Base-by-base conservation (phyloP, 2,797 vertebrate species). In the Danio kyathit region DNA sequence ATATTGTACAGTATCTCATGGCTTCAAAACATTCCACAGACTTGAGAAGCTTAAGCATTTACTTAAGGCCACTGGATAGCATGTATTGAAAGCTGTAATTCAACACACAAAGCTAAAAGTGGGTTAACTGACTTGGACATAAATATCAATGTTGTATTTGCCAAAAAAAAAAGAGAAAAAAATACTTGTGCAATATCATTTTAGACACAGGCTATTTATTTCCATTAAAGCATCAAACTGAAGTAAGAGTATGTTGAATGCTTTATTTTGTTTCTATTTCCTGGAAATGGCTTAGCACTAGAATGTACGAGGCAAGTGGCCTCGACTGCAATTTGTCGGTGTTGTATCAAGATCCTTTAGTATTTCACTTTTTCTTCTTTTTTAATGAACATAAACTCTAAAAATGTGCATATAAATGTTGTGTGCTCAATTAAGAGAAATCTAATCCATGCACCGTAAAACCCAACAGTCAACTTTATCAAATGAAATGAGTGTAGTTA, bases 221-320 rank as follows among this genome's bases (percentile, higher is more conserved):
- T 44, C 17, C 41, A 66, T 66, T 57, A 66, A 76, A 76, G 40
- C 74, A 76, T 54, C 9, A 29, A 46, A 17, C 43, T 56, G 6
- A 57, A 19, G 43, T 6, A 7, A 29, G 41, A 46, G 5, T 56
- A 43, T 43, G 48, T 21, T 41, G n/a, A 40, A 43, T 57, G 38
- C 12, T 19, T 72, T 17, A 29, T 48, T 46, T 60, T 65, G 29
- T 76, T 16, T 76, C 43, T 80, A 82, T 70, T 21, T 61, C 54
- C 84, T 83, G 7, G 49, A 51, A 54, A 83, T 70, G 52, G 71
- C 74, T 14, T 85, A 82, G 63, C 86, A 89, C 21, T 86, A 52
- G 41, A 87, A 88, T 1, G 0, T 19, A 7, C 49, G 64, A 12
- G 87, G 83, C 3, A 79, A 0, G 6, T 82, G 80, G 8, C 87